Base-by-base conservation (phyloP, 1,140 invertebrate species). In the Heliothis subflexa region DNA sequence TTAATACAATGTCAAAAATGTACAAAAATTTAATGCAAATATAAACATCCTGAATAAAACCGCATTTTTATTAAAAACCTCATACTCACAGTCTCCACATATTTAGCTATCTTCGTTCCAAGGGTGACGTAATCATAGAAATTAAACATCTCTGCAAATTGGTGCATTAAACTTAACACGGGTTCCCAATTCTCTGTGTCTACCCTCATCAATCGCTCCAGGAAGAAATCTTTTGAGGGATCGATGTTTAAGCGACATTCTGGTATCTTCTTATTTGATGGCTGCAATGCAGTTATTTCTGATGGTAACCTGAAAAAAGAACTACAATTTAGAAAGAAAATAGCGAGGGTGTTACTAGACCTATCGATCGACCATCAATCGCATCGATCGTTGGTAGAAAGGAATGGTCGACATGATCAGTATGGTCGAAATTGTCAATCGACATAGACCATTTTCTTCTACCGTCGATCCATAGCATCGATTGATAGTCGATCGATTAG, bases 71-170 rank as follows among this genome's bases (percentile, higher is more conserved):
- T 33, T 52, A 28, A 72, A 14, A 55, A 9, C 13, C 64, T 13
- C 1, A 33, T 62, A 91, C 90, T 93, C 75, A 94, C 93, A 79
- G 82, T 78, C 11, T 94, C 93, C 1, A 93, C 82, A 76, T 92
- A 94, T 78, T 85, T 91, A 7, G 91, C 87, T 33, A 94, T 89
- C 71, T 92, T 94, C 5, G 88, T 83, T 0, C 91, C 93, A 10
- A 94, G 76, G 1, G 79, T 81, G 21, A 83, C 80, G 55, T 88
- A 93, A 33, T 94, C 90, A 55, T 84, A 86, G 61, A 81, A 88
- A 45, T 91, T 84, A 76, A 93, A 93, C 54, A 90, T 76, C 71
- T 93, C 93, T 1, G 88, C 84, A 64, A 93, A 89, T 73, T 93
- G 88, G n/a, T 93, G 90, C 86, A 92, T 92, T 12, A 94, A 78